These are phyloP conservation scores for Coracopsis vasa DNA, from an alignment of 2,113 vertebrate species.

Conservation along the genomic window DNA sequence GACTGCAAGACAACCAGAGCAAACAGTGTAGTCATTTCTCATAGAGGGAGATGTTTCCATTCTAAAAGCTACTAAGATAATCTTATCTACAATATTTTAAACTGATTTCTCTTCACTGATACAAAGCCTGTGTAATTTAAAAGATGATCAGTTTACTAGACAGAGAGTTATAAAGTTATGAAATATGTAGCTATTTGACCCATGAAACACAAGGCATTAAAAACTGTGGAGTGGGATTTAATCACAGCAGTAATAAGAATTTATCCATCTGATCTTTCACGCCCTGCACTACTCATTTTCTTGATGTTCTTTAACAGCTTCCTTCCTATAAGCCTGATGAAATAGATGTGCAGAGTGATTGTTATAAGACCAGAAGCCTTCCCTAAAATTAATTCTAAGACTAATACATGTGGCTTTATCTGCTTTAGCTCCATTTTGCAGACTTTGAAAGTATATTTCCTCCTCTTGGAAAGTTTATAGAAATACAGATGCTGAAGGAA, in stretches of 20 bases:
- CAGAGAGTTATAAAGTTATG: slow-evolving; percentile 4
- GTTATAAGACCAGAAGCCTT: not conserved
- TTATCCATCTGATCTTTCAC: slow-evolving; percentile 17
- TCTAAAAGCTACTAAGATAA: not conserved
- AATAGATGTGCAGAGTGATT: not conserved
- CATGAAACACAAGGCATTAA: slow-evolving; percentile 1
- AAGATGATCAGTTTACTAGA: slow-evolving; percentile 10
- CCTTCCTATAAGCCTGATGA: not conserved
- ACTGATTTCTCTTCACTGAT: not conserved
- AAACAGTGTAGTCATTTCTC: not conserved
- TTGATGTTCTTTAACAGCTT: slow-evolving; percentile 8
- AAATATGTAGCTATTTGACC: slow-evolving; percentile 8
- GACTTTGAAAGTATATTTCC: not conserved
- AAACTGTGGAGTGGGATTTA: slow-evolving; percentile 6
- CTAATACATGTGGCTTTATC: not conserved
- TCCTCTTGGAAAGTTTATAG: not conserved
- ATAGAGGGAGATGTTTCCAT: not conserved
- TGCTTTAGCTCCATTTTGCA: not conserved
- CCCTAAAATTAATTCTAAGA: not conserved
- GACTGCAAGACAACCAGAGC: not conserved
- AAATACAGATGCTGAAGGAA: not conserved
- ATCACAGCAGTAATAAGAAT: slow-evolving; percentile 1
- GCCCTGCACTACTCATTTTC: slow-evolving; percentile 7
- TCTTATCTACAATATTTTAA: not conserved
- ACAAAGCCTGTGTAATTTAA: not conserved